Evolutionary conservation across 2,113 vertebrate genomes (phyloP).

Genomic region (Thryonomys swinderianus): DNA sequence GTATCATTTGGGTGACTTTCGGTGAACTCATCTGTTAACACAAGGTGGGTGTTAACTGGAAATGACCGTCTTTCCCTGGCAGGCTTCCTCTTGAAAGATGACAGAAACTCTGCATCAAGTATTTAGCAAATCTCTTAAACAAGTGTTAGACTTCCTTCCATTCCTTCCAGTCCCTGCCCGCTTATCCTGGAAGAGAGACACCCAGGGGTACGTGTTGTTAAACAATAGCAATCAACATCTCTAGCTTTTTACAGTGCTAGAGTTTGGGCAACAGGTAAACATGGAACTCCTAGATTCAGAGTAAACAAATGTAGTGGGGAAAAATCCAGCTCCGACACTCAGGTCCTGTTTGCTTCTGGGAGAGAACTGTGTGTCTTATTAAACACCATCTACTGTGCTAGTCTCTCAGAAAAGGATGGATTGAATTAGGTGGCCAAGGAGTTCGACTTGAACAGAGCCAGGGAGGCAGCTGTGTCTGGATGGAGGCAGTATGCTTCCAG

Average conservation of each 20-base stretch:
- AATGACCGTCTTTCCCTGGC: neutral
- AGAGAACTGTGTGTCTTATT: constrained; percentile 56
- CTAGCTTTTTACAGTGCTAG: constrained; percentile 5
- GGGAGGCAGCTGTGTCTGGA: constrained; percentile 56
- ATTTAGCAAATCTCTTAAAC: neutral
- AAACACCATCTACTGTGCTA: constrained; percentile 49
- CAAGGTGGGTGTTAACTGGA: neutral
- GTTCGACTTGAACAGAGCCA: constrained; percentile 53
- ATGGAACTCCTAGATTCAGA: neutral
- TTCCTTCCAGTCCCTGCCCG: neutral
- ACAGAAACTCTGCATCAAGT: neutral
- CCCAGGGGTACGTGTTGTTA: neutral
- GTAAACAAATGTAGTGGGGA: constrained; percentile 5
- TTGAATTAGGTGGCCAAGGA: constrained; percentile 60
- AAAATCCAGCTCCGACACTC: constrained; percentile 32
- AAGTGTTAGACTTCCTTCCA: neutral
- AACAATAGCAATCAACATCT: neutral
- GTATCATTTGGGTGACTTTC: neutral
- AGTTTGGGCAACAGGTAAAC: neutral
- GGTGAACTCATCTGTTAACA: neutral
- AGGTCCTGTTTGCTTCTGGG: constrained; percentile 50
- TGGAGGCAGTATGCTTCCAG: constrained; percentile 26
- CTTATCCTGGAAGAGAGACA: neutral
- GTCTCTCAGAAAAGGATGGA: constrained; percentile 63
- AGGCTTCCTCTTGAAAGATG: neutral